phyloP scores from a whole-genome alignment of 53 echinoderm and acorn worm species.

The Astropecten irregularis region DNA sequence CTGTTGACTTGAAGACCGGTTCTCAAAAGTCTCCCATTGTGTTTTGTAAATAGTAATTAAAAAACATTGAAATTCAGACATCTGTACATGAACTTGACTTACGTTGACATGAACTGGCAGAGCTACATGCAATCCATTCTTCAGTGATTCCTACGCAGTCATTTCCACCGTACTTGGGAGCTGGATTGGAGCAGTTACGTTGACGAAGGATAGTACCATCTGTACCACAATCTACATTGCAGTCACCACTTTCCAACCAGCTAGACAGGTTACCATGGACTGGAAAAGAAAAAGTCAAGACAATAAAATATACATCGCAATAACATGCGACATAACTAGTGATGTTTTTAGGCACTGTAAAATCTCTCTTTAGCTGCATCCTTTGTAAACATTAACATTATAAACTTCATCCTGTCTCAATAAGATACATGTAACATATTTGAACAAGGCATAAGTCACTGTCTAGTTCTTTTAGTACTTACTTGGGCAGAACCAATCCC shows the following conservation, averaged over 20 bases:
- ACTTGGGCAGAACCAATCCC: constrained; percentile 76
- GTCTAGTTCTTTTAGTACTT: no score
- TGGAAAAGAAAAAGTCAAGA: constrained; percentile 8
- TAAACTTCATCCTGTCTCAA: no score
- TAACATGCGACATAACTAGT: no score
- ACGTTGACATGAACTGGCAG: constrained; percentile 30
- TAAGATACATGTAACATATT: no score
- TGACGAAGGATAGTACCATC: constrained; percentile 61
- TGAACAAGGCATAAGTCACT: no score
- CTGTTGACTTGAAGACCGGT: no score
- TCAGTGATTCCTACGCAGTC: constrained; percentile 53
- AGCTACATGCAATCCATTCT: constrained; percentile 44
- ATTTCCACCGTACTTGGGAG: constrained; percentile 68
- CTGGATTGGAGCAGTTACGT: constrained; percentile 73
- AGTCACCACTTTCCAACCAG: constrained; percentile 39
- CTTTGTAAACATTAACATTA: no score
- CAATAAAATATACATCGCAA: not conserved
- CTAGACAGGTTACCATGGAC: constrained; percentile 70
- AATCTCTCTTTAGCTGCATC: not conserved
- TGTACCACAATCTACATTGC: constrained; percentile 60
- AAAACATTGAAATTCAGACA: no score
- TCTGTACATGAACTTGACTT: not conserved
- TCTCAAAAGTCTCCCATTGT: no score
- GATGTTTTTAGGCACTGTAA: not conserved
- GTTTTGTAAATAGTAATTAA: no score